Base-by-base conservation (phyloP, 2,797 vertebrate species). In the Chelon auratus region DNA sequence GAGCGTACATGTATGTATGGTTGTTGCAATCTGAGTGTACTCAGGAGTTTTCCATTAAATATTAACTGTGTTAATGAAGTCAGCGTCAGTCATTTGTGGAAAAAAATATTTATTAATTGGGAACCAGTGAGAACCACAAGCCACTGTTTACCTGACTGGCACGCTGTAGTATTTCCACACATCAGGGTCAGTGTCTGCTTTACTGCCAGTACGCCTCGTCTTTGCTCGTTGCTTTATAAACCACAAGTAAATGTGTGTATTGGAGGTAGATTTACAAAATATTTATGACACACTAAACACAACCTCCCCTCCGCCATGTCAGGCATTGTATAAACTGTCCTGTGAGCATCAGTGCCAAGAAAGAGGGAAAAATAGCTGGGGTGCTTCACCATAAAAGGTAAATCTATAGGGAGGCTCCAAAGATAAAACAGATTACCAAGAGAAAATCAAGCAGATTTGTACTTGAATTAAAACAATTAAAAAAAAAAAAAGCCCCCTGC, bases 31-130 rank as follows among this genome's bases (percentile, higher is more conserved):
- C 61, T 66, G 73, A 50, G 72, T 84, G 81, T 80, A 72, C 63
- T 82, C 79, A 63, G 78, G 61, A 80, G 84, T 88, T 89, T 90
- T 66, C 61, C 78, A 66, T 87, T 93, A 94, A 95, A 94, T 83
- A 89, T 87, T 82, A 80, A 84, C 73, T 87, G 52, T 66, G 77
- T 73, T 83, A 73, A 80, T 65, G 68, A 86, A 85, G 77, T 75
- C 75, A 51, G 42, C 83, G 79, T 91, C 92, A 92, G 79, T 97
- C 95, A 57, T 95, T 96, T 94, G 59, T 91, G 86, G 62, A 91
- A 93, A 86, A 92, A 86, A 83, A 85, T 56, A 87, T 91, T 61
- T 74, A 26, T 37, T 74, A 42, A 78, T 30, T 70, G 42, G 55
- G 42, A 69, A 52, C 39, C n/a, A 42, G 61, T 53, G 22, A 65